Percentiles rank a stretch among this genome's conserved stretches.
Evolutionary conservation across 2,888 invertebrate species (phyloP).

Genomic region (Oligia fasciuncula): DNA sequence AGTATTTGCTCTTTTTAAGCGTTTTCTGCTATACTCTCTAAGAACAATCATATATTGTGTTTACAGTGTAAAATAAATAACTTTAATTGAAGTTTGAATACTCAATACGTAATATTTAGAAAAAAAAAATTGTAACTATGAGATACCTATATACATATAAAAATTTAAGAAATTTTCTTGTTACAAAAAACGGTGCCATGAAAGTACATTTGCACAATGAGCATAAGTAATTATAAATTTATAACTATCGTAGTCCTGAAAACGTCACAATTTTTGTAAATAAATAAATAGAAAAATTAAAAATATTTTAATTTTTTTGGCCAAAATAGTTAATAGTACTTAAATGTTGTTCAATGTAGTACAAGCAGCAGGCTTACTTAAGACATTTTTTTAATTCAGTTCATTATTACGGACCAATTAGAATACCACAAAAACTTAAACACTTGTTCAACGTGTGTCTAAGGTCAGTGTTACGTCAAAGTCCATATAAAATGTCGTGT

Average conservation of each 20-base stretch:
- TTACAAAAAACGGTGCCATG: slow-evolving; percentile 48
- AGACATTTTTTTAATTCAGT: not conserved
- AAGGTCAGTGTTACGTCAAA: no score
- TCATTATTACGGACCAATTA: not conserved
- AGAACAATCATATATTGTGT: not conserved
- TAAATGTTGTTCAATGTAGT: slow-evolving; percentile 70
- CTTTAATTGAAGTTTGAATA: slow-evolving; percentile 14
- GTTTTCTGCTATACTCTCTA: slow-evolving; percentile 4
- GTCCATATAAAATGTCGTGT: no score
- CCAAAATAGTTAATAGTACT: slow-evolving; percentile 44
- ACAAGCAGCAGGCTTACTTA: slow-evolving; percentile 41
- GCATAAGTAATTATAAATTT: not conserved
- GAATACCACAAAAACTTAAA: no score
- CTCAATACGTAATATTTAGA: slow-evolving; percentile 30
- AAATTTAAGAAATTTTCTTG: not conserved
- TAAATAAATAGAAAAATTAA: slow-evolving; percentile 13
- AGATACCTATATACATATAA: not conserved
- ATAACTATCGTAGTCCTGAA: slow-evolving; percentile 6
- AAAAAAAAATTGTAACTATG: not conserved
- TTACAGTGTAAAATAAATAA: slow-evolving; percentile 13
- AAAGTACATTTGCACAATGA: slow-evolving; percentile 15
- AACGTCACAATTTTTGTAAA: slow-evolving; percentile 46
- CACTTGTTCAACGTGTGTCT: no score
- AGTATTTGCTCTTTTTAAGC: slow-evolving; percentile 30
- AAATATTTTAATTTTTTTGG: slow-evolving; percentile 29